Percentiles rank a stretch among this genome's conserved stretches.
Conservation (phyloP, 2,113 vertebrate species). For the Saguinus midas region DNA sequence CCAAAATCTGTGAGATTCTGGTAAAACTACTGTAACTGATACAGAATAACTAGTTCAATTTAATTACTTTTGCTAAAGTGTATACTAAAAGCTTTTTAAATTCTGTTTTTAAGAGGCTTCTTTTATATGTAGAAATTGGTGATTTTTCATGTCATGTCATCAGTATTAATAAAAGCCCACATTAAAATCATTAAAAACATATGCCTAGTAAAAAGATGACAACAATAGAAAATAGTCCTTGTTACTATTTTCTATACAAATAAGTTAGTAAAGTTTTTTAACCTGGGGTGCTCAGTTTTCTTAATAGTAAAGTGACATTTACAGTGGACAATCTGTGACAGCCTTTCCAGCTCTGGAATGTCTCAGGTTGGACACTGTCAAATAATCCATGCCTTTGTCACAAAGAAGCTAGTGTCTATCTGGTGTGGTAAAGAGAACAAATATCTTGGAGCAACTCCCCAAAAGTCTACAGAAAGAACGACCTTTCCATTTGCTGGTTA, state of each 20-base stretch:
- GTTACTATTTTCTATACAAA: not conserved
- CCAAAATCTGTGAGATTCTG: not conserved
- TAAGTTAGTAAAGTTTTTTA: not conserved
- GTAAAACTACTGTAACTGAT: conserved; percentile 47
- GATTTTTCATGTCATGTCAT: conserved; percentile 49
- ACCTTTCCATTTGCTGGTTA: not conserved
- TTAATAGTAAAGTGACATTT: not conserved
- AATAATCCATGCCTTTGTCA: too few species aligned
- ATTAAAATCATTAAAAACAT: conserved; percentile 23
- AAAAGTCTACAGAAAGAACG: not conserved
- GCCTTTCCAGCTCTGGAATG: too few species aligned
- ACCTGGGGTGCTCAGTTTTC: not conserved
- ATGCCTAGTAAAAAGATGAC: not conserved
- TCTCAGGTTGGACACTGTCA: too few species aligned
- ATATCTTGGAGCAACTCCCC: not conserved
- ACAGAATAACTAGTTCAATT: conserved; percentile 47
- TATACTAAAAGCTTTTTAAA: conserved; percentile 23
- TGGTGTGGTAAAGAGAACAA: not conserved
- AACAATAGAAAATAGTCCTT: not conserved
- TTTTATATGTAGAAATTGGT: not conserved
- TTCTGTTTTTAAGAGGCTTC: not conserved
- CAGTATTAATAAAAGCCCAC: not conserved
- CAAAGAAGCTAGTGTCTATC: not conserved
- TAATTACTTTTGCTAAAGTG: conserved; percentile 52
- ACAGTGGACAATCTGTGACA: too few species aligned